Conservation (phyloP, 2,797 vertebrate genomes). For the Trachurus trachurus region DNA sequence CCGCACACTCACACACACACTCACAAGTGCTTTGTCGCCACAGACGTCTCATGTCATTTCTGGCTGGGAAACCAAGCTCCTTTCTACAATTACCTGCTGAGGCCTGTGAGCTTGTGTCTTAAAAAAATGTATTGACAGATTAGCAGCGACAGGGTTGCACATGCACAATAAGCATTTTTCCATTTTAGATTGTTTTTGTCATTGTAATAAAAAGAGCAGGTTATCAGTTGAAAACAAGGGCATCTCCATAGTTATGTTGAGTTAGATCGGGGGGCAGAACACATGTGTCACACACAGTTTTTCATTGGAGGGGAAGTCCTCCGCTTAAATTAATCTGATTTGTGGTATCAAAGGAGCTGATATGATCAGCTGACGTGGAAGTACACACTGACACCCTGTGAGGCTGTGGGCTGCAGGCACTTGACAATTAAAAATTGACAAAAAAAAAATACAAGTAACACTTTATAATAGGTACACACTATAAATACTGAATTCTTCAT, state of each 20-base stretch:
- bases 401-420: background rate
- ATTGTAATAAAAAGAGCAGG: background rate
- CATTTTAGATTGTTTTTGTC: background rate
- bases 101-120: background rate
- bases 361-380: conserved; percentile 49
- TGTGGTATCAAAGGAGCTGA: conserved; percentile 32
- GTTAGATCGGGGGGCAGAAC: conserved; percentile 21
- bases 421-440: background rate
- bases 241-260: background rate
- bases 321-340: conserved; percentile 4
- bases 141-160: background rate
- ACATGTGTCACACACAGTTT: conserved; percentile 35
- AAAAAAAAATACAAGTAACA: no score
- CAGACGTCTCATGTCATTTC: conserved; percentile 42
- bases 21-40: background rate
- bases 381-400: conserved; percentile 15
- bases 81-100: background rate
- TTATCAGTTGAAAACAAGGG: conserved; percentile 11
- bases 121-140: conserved; percentile 10
- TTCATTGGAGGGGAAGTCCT: conserved; percentile 48
- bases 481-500: no score
- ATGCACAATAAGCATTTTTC: conserved; percentile 2
- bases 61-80: background rate
- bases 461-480: no score
- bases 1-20: conserved; percentile 9